Evolutionary conservation across 2,797 vertebrate genomes (phyloP).

Genomic region (Silurus lanzhouensis): DNA sequence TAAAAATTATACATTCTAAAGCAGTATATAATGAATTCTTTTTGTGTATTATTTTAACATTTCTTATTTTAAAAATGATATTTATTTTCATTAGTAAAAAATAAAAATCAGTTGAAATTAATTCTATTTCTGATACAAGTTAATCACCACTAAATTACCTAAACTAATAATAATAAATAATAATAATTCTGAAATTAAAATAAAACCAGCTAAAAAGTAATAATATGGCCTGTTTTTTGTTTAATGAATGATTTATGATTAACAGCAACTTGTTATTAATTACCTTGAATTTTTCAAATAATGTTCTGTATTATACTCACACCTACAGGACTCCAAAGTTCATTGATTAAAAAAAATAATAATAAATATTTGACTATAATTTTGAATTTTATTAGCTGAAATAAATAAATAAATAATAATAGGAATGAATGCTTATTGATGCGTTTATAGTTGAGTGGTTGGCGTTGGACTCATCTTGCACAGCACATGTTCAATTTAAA

Average conservation of each 20-base stretch:
- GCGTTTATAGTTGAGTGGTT: not conserved
- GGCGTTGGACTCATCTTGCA: constrained; percentile 17
- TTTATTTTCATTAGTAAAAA: not conserved
- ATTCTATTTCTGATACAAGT: not conserved
- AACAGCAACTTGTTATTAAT: not conserved
- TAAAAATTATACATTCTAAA: too few relatives aligned
- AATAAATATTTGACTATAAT: not conserved
- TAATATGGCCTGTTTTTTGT: too few relatives aligned
- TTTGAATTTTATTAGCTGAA: not conserved
- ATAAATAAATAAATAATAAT: not conserved
- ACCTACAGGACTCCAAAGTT: too few relatives aligned
- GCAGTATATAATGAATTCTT: too few relatives aligned
- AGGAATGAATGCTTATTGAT: not conserved
- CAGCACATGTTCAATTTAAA: not conserved
- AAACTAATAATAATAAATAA: too few relatives aligned
- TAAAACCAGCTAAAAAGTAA: not conserved
- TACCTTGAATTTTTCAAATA: not conserved
- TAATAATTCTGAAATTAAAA: not conserved
- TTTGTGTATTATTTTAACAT: not conserved
- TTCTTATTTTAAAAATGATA: not conserved
- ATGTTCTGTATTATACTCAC: not conserved
- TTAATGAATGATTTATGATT: not conserved
- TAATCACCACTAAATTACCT: not conserved
- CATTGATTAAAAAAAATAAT: too few relatives aligned
- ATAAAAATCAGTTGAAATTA: not conserved